A percentile compares a stretch with the other conserved stretches of the same genome.
Conservation (phyloP, 2,888 invertebrate species). For the Cheilosia grossa region DNA sequence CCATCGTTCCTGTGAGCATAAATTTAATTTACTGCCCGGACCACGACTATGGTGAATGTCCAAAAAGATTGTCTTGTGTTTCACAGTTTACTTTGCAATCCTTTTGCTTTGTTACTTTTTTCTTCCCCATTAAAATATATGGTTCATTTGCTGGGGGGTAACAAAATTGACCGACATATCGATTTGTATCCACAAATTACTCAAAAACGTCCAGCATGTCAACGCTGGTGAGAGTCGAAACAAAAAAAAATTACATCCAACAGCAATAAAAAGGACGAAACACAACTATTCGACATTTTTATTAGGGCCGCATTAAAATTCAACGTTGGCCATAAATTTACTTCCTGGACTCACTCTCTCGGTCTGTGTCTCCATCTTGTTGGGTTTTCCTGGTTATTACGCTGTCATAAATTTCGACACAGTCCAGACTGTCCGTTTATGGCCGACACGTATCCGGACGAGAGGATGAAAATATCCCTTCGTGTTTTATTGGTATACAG, state of each 20-base stretch:
- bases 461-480: slow-evolving; percentile 41
- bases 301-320: slow-evolving; percentile 70
- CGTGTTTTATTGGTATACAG: slow-evolving; percentile 36
- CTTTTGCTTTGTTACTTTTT: slow-evolving; percentile 47
- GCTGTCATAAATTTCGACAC: slow-evolving; percentile 61
- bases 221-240: slow-evolving; percentile 20
- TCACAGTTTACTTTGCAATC: background rate
- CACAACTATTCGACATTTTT: slow-evolving; percentile 58
- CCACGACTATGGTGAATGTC: slow-evolving; percentile 30
- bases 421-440: slow-evolving; percentile 36
- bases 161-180: slow-evolving; percentile 63
- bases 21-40: slow-evolving; percentile 52
- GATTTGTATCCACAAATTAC: slow-evolving; percentile 50
- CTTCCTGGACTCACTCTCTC: slow-evolving; percentile 17
- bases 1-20: slow-evolving; percentile 33
- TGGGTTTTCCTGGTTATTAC: slow-evolving; percentile 57
- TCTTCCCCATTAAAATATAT: background rate
- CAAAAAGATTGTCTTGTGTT: background rate
- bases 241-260: background rate
- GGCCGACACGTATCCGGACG: slow-evolving; percentile 33
- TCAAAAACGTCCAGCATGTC: slow-evolving; percentile 53
- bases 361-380: slow-evolving; percentile 4
- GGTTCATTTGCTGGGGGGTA: slow-evolving; percentile 28
- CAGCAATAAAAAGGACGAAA: slow-evolving; percentile 30
- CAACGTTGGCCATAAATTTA: slow-evolving; percentile 60